A percentile compares a stretch with the other conserved stretches of the same genome.
phyloP scores from a whole-genome alignment of 92 coral and sea anemone genomes.

The Paramuricea clavata region DNA sequence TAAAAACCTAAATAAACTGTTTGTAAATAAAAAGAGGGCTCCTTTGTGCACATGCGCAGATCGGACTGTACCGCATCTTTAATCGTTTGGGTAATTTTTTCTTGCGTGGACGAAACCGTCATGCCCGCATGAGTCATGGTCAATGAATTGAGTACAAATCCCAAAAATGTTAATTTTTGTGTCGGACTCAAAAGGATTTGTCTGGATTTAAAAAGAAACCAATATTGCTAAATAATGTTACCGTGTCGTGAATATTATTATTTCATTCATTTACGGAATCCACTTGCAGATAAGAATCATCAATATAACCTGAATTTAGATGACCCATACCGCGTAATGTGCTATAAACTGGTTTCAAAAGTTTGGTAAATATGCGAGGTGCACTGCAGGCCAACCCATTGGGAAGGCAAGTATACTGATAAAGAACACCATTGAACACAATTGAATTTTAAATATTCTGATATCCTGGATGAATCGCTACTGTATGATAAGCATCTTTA shows the following conservation, averaged over 20 bases:
- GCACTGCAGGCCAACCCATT: slow-evolving; percentile 74
- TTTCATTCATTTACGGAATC: slow-evolving; percentile 56
- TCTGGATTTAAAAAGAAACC: slow-evolving; percentile 67
- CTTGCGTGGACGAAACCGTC: slow-evolving; percentile 55
- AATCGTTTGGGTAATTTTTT: slow-evolving; percentile 46
- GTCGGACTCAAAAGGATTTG: slow-evolving; percentile 68
- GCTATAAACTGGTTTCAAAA: slow-evolving; percentile 70
- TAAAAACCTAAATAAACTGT: too few relatives aligned
- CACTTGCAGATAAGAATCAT: slow-evolving; percentile 71
- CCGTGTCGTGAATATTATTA: slow-evolving; percentile 59
- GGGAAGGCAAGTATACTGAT: slow-evolving; percentile 69
- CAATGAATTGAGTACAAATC: slow-evolving; percentile 52
- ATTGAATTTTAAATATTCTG: slow-evolving; percentile 74
- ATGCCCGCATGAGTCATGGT: slow-evolving; percentile 60
- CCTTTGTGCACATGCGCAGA: too few relatives aligned
- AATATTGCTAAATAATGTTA: slow-evolving; percentile 42
- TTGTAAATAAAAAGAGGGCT: too few relatives aligned
- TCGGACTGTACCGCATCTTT: too few relatives aligned
- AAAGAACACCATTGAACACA: slow-evolving; percentile 66
- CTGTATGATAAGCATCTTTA: slow-evolving; percentile 68
- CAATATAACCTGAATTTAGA: slow-evolving; percentile 67
- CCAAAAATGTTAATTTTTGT: slow-evolving; percentile 57
- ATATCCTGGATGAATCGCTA: slow-evolving; percentile 56
- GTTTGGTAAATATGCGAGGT: slow-evolving; percentile 72
- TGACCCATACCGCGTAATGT: slow-evolving; percentile 66